A percentile compares a stretch with the other conserved stretches of the same genome.
Evolutionary conservation across 2,113 vertebrate species (phyloP).

Genomic region (Leucoraja erinaceus): DNA sequence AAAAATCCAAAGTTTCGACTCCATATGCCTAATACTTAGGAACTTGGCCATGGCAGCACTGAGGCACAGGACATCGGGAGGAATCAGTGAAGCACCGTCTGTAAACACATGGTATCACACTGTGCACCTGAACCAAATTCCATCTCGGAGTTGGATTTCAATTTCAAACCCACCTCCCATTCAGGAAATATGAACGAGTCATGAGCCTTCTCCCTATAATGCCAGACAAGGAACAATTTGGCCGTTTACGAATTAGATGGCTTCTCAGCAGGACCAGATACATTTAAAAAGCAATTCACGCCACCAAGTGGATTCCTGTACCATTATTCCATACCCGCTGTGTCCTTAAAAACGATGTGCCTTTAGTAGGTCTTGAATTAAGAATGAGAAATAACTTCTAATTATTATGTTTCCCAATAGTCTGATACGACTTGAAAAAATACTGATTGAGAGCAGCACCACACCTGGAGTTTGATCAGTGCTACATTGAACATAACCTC

Average conservation of each 20-base stretch:
- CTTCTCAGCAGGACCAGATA: not conserved
- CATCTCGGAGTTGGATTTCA: not conserved
- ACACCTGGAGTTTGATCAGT: not conserved
- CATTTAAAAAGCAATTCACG: not conserved
- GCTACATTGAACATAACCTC: slow-evolving; percentile 8
- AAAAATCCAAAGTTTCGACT: not conserved
- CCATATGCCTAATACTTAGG: not conserved
- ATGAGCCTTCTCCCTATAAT: not conserved
- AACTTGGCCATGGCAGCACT: not conserved
- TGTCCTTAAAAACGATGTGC: not conserved
- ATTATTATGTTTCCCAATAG: not conserved
- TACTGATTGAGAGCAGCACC: slow-evolving; percentile 15
- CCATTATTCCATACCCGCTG: not conserved
- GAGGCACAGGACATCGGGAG: not conserved
- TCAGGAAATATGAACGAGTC: not conserved
- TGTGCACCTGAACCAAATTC: slow-evolving; percentile 1
- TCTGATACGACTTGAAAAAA: slow-evolving; percentile 3
- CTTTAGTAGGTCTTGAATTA: not conserved
- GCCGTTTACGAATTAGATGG: not conserved
- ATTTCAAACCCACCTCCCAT: not conserved
- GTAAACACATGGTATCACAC: not conserved
- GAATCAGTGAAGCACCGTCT: not conserved
- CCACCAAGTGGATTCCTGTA: not conserved
- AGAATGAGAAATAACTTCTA: not conserved
- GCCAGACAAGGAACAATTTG: not conserved